These are phyloP conservation scores for Celastrina argiolus DNA, from an alignment of 2,888 invertebrate genomes.

Conservation along the genomic window DNA sequence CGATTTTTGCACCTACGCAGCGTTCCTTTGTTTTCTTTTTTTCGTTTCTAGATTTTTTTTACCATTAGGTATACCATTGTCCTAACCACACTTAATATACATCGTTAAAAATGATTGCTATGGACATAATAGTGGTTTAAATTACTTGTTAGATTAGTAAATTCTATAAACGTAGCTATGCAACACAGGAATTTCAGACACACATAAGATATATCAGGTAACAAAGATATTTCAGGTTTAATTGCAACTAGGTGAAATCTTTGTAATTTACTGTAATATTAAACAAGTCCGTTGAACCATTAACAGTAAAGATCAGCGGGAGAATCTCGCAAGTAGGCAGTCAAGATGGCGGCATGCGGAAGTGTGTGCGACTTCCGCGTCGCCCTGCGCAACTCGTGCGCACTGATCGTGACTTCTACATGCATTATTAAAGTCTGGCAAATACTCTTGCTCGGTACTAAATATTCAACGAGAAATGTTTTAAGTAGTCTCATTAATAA, in stretches of 20 bases:
- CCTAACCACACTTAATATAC: no score
- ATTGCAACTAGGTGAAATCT: not conserved
- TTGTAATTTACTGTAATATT: not conserved
- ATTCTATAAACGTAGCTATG: not conserved
- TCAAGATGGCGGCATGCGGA: slow-evolving; percentile 76
- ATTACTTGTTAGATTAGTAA: not conserved
- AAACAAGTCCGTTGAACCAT: slow-evolving; percentile 17
- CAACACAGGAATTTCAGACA: no score
- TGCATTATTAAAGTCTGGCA: slow-evolving; percentile 54
- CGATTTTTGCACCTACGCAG: not conserved
- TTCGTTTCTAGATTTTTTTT: not conserved
- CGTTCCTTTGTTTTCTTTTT: not conserved
- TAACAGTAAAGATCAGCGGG: slow-evolving; percentile 34
- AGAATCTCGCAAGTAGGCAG: slow-evolving; percentile 58
- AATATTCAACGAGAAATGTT: slow-evolving; percentile 40
- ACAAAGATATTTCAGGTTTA: not conserved
- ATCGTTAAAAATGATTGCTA: not conserved
- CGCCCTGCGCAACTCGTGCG: slow-evolving; percentile 52
- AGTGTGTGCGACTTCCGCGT: slow-evolving; percentile 72
- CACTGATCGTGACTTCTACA: slow-evolving; percentile 61
- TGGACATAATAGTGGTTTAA: no score
- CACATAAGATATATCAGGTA: not conserved
- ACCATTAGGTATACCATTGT: no score
- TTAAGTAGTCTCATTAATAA: slow-evolving; percentile 24
- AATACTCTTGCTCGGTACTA: slow-evolving; percentile 48